phyloP scores from a whole-genome alignment of 2,797 vertebrate species.

The Pterois miles region DNA sequence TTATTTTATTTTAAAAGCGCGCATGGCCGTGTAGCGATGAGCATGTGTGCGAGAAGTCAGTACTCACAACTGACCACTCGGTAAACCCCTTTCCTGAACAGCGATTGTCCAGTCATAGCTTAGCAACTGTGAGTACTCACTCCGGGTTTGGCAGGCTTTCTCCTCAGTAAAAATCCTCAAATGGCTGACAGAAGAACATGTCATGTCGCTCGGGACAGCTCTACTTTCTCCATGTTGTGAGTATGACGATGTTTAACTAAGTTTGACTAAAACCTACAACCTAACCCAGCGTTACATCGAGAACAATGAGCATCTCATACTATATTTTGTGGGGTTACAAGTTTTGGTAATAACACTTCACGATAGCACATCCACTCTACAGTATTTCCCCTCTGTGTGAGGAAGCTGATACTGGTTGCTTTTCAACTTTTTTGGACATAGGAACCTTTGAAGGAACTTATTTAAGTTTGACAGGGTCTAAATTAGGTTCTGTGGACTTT shows the following conservation, averaged over 20 bases:
- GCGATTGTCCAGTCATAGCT: not conserved
- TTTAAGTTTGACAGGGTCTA: too few relatives aligned
- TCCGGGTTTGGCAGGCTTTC: not conserved
- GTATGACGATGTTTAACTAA: too few relatives aligned
- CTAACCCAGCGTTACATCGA: not conserved
- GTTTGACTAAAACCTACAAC: too few relatives aligned
- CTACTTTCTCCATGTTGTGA: not conserved
- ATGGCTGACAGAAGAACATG: too few relatives aligned
- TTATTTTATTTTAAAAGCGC: too few relatives aligned
- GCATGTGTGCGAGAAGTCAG: not conserved
- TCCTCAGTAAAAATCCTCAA: too few relatives aligned
- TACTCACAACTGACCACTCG: not conserved
- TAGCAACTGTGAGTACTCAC: not conserved
- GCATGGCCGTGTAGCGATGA: not conserved
- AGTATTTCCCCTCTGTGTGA: not conserved
- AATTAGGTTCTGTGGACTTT: too few relatives aligned
- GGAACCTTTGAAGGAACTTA: too few relatives aligned
- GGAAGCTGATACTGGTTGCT: too few relatives aligned
- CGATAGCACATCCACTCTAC: not conserved
- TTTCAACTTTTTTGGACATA: too few relatives aligned
- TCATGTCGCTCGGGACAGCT: too few relatives aligned
- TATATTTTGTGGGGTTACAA: not conserved
- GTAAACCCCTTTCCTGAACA: not conserved
- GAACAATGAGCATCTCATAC: not conserved
- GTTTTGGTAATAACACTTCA: not conserved